A percentile compares a stretch with the other conserved stretches of the same genome.
These are phyloP conservation scores for Scomber scombrus DNA, from an alignment of 2,113 vertebrate genomes.

Conservation along the genomic window DNA sequence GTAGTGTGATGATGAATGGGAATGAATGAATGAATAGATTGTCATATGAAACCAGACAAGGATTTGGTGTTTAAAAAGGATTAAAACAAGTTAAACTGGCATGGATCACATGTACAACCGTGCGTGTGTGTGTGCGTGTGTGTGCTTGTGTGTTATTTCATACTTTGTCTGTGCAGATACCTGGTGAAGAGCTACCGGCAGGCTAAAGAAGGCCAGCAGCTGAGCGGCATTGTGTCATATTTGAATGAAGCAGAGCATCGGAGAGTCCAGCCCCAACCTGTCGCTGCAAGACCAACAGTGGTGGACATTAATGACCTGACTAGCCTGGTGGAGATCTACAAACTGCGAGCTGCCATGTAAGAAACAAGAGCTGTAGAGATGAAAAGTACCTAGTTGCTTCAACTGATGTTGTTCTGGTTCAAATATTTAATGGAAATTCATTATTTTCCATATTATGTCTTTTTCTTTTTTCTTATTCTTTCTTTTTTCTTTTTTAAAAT, in stretches of 20 bases:
- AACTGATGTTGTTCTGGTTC: not conserved
- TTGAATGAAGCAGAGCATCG: constrained; percentile 88
- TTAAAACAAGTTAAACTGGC: not conserved
- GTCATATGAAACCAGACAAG: not conserved
- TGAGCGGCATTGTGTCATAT: constrained; percentile 93
- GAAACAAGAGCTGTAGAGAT: constrained; percentile 33
- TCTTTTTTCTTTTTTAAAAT: too few relatives aligned
- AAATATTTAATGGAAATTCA: not conserved
- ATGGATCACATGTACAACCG: not conserved
- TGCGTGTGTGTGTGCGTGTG: not conserved
- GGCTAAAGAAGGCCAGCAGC: constrained; percentile 87
- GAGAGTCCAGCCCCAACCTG: constrained; percentile 89
- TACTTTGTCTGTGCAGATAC: constrained; percentile 84
- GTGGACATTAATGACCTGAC: constrained; percentile 86
- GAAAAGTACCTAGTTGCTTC: not conserved
- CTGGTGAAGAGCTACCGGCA: constrained; percentile 94
- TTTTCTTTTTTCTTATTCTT: too few relatives aligned
- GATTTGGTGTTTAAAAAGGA: not conserved
- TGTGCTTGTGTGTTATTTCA: not conserved
- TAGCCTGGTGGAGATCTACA: constrained; percentile 91
- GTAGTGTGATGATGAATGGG: not conserved
- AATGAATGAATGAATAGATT: not conserved
- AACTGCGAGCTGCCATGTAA: constrained; percentile 91
- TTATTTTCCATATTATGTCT: not conserved
- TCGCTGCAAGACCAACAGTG: constrained; percentile 83